Conservation (phyloP, 2,888 invertebrate species). For the Trilocha varians region DNA sequence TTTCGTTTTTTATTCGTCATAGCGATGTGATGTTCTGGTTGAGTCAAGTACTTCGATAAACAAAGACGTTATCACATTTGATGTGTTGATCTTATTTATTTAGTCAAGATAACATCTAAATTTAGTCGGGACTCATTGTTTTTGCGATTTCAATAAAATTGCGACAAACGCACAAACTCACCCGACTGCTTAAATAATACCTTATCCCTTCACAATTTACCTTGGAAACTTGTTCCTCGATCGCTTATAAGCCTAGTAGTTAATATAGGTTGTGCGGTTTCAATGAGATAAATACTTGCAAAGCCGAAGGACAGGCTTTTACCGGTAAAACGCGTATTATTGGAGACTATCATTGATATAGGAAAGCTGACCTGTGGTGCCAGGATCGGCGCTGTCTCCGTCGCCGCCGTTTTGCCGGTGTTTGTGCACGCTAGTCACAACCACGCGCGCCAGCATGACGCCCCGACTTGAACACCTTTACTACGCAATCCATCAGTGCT, state of each 20-base stretch:
- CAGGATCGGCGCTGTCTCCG: slow-evolving; percentile 48
- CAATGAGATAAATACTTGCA: slow-evolving; percentile 15
- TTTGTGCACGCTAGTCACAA: slow-evolving; percentile 46
- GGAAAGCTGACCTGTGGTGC: slow-evolving; percentile 55
- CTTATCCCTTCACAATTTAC: slow-evolving; percentile 51
- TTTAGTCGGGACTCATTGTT: not conserved
- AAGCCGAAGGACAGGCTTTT: slow-evolving; percentile 17
- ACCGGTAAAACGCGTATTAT: slow-evolving; percentile 13
- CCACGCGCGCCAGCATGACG: slow-evolving; percentile 56
- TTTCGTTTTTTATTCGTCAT: no score
- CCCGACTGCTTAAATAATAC: slow-evolving; percentile 23
- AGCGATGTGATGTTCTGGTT: not conserved
- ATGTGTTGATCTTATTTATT: not conserved
- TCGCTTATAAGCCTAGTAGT: slow-evolving; percentile 23
- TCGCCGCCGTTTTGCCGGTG: slow-evolving; percentile 61
- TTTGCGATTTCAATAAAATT: not conserved
- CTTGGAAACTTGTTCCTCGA: slow-evolving; percentile 40
- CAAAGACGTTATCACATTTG: not conserved
- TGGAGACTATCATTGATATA: slow-evolving; percentile 10
- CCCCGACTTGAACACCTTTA: slow-evolving; percentile 38
- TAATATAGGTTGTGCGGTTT: slow-evolving; percentile 6
- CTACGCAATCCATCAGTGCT: slow-evolving; percentile 57
- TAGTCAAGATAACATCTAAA: slow-evolving; percentile 1
- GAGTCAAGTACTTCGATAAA: not conserved
- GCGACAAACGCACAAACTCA: not conserved